These are phyloP conservation scores for Apodemia zela DNA, from an alignment of 2,888 invertebrate species.

Conservation along the genomic window DNA sequence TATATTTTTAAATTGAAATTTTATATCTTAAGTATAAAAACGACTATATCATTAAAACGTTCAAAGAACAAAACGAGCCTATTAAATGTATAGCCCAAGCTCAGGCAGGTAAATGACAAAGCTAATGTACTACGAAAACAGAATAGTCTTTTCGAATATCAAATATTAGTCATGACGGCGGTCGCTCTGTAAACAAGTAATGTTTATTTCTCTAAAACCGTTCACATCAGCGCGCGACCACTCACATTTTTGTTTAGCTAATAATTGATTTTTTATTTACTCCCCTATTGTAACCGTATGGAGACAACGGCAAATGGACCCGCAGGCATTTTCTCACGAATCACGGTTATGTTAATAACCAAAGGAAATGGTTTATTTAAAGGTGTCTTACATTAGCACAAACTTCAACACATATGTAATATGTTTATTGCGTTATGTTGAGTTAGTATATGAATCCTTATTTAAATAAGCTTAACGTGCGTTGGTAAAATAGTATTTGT, in stretches of 20 bases:
- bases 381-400: neutral
- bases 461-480: too few species aligned
- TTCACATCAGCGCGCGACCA: constrained; percentile 67
- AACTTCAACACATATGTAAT: neutral
- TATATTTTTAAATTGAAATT: constrained; percentile 7
- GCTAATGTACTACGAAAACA: constrained; percentile 67
- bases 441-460: too few species aligned
- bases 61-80: constrained; percentile 65
- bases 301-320: constrained; percentile 56
- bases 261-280: constrained; percentile 76
- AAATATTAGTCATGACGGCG: constrained; percentile 76
- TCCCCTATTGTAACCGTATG: constrained; percentile 59
- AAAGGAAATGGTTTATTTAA: neutral
- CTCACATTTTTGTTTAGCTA: constrained; percentile 72
- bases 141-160: constrained; percentile 78
- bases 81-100: constrained; percentile 64
- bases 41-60: neutral
- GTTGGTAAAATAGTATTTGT: too few species aligned
- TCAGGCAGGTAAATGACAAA: constrained; percentile 36
- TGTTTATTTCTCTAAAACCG: constrained; percentile 78
- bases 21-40: too few species aligned
- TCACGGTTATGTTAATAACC: constrained; percentile 22
- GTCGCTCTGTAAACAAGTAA: constrained; percentile 73
- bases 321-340: constrained; percentile 60
- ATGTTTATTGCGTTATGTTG: too few species aligned